Conservation (phyloP, 92 coral and sea anemone species). For the Actinernus sp. region DNA sequence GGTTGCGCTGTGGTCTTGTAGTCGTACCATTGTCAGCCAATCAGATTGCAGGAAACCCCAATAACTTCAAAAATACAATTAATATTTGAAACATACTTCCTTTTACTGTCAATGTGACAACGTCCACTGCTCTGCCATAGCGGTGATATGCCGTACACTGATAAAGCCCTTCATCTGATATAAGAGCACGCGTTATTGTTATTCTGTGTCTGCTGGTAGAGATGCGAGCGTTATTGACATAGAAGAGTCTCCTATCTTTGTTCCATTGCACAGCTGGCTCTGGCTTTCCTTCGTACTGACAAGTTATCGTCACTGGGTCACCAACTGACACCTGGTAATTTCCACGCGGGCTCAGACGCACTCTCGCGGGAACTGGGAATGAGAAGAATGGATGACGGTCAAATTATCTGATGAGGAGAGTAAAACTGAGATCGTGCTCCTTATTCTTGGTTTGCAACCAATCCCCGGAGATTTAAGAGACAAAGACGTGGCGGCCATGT, state of each 20-base stretch:
- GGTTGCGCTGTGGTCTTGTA: too few species aligned
- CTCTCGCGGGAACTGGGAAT: slow-evolving; percentile 53
- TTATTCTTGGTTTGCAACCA: too few species aligned
- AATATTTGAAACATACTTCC: slow-evolving; percentile 2
- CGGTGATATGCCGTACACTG: slow-evolving; percentile 70
- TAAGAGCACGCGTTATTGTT: slow-evolving; percentile 35
- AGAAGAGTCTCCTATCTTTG: slow-evolving; percentile 46
- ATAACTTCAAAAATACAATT: too few species aligned
- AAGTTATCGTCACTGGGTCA: slow-evolving; percentile 52
- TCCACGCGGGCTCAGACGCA: slow-evolving; percentile 37
- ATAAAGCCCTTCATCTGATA: slow-evolving; percentile 73
- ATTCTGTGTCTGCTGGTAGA: slow-evolving; percentile 26
- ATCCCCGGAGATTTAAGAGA: too few species aligned
- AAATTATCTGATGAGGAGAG: too few species aligned
- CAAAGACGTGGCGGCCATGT: too few species aligned
- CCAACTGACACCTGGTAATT: slow-evolving; percentile 60
- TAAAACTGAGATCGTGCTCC: too few species aligned
- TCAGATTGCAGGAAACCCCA: too few species aligned
- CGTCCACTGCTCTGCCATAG: slow-evolving; percentile 51
- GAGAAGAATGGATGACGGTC: too few species aligned
- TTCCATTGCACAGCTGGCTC: slow-evolving; percentile 84
- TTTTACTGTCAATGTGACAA: slow-evolving; percentile 52
- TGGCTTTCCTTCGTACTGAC: slow-evolving; percentile 79
- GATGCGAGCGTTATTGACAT: slow-evolving; percentile 18
- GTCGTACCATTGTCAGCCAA: too few species aligned